Evolutionary conservation across 2,113 vertebrate species (phyloP).

Genomic region (Nyctereutes procyonoides): DNA sequence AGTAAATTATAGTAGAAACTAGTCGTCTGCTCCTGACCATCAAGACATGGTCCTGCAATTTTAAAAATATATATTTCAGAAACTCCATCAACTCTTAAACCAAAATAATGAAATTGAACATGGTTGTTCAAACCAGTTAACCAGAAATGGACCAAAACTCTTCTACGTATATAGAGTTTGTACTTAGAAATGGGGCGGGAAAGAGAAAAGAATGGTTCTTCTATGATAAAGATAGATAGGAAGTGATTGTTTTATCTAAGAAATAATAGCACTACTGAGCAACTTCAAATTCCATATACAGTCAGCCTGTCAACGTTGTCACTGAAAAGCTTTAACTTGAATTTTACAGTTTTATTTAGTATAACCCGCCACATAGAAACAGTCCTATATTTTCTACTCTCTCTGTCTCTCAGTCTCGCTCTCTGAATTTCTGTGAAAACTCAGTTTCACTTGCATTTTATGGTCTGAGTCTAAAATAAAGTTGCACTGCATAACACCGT

Average conservation of each 20-base stretch:
- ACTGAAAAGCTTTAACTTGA: neutral
- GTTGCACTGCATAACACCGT: neutral
- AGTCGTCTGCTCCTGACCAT: neutral
- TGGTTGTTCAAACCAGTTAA: neutral
- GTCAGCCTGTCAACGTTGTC: neutral
- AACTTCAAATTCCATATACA: neutral
- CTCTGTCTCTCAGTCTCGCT: rapidly evolving
- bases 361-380: neutral
- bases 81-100: neutral
- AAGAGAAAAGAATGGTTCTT: neutral
- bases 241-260: neutral
- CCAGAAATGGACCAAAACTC: neutral
- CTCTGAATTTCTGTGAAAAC: slow-evolving; percentile 5
- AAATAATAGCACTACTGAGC: neutral
- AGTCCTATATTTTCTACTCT: neutral
- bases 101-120: slow-evolving; percentile 32
- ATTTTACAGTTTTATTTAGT: slow-evolving; percentile 35
- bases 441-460: neutral
- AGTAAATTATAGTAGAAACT: neutral
- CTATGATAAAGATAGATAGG: neutral
- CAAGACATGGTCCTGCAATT: neutral
- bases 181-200: neutral
- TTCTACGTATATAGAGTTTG: neutral
- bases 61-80: neutral
- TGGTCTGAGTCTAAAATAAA: slow-evolving; percentile 6